phyloP scores from a whole-genome alignment of 2,113 vertebrate species.

The Zapornia atra region DNA sequence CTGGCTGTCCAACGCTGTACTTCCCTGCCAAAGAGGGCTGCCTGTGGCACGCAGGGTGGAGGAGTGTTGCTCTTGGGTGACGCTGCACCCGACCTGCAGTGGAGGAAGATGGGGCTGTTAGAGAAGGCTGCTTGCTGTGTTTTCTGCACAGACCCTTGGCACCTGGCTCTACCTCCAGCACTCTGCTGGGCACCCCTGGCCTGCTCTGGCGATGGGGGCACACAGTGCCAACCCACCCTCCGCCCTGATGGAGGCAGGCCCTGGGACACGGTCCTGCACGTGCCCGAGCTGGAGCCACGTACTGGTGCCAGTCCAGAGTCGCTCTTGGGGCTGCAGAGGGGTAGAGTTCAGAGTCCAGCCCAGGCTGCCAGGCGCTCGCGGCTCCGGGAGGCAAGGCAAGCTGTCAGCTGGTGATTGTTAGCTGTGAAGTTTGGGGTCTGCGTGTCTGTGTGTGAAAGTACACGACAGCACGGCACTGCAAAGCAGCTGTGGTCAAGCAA shows the following conservation, averaged over 20 bases:
- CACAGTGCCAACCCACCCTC: not conserved
- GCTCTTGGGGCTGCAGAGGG: not conserved
- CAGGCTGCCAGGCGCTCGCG: not conserved
- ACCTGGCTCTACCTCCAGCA: not conserved
- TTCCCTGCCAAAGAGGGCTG: not conserved
- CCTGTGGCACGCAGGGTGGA: too few relatives aligned
- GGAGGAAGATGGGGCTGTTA: not conserved
- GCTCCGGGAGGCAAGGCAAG: not conserved
- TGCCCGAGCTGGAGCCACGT: not conserved
- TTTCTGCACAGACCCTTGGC: not conserved
- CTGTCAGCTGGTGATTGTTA: not conserved
- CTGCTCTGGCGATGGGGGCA: not conserved
- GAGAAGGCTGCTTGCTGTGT: not conserved
- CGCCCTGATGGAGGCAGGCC: not conserved
- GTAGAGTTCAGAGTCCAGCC: not conserved
- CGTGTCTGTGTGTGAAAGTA: not conserved
- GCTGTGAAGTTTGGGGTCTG: not conserved
- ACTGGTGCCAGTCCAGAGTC: not conserved
- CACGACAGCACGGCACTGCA: not conserved
- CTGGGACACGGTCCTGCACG: not conserved
- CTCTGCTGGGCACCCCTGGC: not conserved
- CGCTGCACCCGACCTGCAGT: not conserved
- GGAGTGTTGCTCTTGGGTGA: not conserved
- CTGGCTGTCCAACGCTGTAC: not conserved
- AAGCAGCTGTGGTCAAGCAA: conserved; percentile 46